These are phyloP conservation scores for Pammene fasciana DNA, from an alignment of 2,888 invertebrate genomes.

Conservation along the genomic window DNA sequence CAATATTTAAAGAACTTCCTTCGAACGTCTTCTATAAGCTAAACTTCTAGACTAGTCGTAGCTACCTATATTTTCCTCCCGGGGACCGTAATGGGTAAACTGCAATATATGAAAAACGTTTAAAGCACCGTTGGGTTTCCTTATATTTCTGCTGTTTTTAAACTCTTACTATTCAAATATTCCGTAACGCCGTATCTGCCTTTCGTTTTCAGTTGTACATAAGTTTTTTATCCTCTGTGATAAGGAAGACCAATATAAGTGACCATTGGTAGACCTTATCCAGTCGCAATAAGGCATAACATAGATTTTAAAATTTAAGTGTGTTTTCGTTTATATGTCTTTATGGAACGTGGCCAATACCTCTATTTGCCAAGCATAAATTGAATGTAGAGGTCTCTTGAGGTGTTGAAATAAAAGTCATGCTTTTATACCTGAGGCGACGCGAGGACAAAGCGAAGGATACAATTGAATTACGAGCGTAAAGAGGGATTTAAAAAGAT, in stretches of 20 bases:
- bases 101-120: background rate
- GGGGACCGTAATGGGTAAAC: conserved; percentile 8
- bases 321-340: background rate
- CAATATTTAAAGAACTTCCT: conserved; percentile 3
- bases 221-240: background rate
- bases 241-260: background rate
- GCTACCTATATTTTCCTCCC: conserved; percentile 16
- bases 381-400: background rate
- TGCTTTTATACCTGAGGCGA: too few relatives aligned
- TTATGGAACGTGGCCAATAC: background rate
- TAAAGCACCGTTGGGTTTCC: background rate
- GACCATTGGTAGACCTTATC: background rate
- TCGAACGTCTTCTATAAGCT: background rate
- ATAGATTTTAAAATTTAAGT: background rate
- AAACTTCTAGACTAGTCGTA: conserved; percentile 1
- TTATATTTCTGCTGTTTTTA: background rate
- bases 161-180: background rate
- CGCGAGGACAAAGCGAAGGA: too few relatives aligned
- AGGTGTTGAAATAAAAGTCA: background rate
- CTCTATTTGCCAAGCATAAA: background rate
- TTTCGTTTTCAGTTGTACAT: background rate
- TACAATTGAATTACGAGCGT: too few relatives aligned
- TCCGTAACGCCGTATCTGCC: background rate
- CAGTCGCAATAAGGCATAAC: background rate
- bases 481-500: too few relatives aligned